Base-by-base conservation (phyloP, 2,113 vertebrate genomes). In the Ceyx margarethae region DNA sequence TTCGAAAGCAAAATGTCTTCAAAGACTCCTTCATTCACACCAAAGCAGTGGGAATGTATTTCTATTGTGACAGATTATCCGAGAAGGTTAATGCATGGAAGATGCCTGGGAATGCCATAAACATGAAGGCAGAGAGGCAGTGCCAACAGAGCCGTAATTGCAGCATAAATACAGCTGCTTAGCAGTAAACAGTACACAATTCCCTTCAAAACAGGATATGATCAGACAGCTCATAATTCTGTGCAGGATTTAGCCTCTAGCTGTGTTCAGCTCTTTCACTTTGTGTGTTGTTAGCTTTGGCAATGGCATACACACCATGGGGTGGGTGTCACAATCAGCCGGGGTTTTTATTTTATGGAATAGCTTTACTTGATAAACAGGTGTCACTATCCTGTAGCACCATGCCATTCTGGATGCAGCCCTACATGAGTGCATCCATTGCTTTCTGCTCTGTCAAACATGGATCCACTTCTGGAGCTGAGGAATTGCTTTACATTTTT, bases 341-440 rank as follows among this genome's bases (percentile, higher is more conserved):
- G 74, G 56, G 61, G 33, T 67, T 93, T 95, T 85, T 35, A 81
- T 94, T 95, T 93, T 73, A 75, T 73, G n/a, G 16, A 81, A 72
- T 28, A 40, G 15, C 71, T 79, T 82, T 76, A 48, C 42, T 85
- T 77, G 20, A 50, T 89, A 91, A 93, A 79, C 2, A 37, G 57
- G 77, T 53, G 64, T 20, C 15, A 42, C 62, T 10, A 13, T 23
- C 43, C 46, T 81, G 61, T 42, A 71, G 50, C 88, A 51, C 53
- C 62, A 5, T 17, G 57, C 25, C n/a, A 1, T 62, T 51, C 78
- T 54, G 14, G 35, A 80, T 53, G 53, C 26, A 56, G 35, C 65
- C 61, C 68, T 56, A 12, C 68, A 18, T 0, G 0, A 7, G 21
- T 33, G 37, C 3, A 3, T 43, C 68, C 74, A 42, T 48, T 82